phyloP scores from a whole-genome alignment of 2,888 invertebrate genomes.

The Cylloceria caligata region DNA sequence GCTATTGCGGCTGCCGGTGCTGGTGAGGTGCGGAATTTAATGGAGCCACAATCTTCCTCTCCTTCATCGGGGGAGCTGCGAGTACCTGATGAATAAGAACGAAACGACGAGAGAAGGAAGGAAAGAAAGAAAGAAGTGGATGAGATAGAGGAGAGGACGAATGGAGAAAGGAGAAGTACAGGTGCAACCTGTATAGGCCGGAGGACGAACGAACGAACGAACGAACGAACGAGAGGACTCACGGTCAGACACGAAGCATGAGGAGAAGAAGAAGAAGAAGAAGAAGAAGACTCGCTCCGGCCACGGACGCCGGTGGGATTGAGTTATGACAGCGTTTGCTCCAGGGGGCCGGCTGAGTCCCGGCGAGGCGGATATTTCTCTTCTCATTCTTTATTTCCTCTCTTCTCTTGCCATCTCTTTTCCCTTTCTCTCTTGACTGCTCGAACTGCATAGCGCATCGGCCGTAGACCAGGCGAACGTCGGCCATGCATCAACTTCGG shows the following conservation, averaged over 20 bases:
- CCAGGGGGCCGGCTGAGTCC: constrained; percentile 82
- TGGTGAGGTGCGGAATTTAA: constrained; percentile 67
- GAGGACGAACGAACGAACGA: constrained; percentile 58
- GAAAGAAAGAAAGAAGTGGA: constrained; percentile 36
- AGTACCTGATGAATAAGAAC: constrained; percentile 45
- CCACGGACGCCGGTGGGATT: constrained; percentile 84
- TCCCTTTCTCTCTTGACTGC: constrained; percentile 58
- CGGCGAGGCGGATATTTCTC: constrained; percentile 82
- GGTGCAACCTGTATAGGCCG: constrained; percentile 68
- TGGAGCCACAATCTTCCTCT: constrained; percentile 67
- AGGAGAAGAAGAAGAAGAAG: constrained; percentile 56
- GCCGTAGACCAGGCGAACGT: constrained; percentile 76
- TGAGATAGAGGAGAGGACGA: constrained; percentile 53
- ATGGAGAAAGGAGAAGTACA: constrained; percentile 65
- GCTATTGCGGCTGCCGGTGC: constrained; percentile 52
- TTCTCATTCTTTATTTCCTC: constrained; percentile 83
- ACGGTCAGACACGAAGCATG: constrained; percentile 58
- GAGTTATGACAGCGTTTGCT: constrained; percentile 85
- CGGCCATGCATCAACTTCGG: constrained; percentile 84
- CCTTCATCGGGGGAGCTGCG: constrained; percentile 41
- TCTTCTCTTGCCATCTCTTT: constrained; percentile 66
- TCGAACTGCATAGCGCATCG: constrained; percentile 67
- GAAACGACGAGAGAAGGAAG: constrained; percentile 58
- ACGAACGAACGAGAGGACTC: constrained; percentile 51
- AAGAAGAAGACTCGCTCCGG: constrained; percentile 63